Conservation (phyloP, 2,888 invertebrate genomes). For the Panzeria rudis region DNA sequence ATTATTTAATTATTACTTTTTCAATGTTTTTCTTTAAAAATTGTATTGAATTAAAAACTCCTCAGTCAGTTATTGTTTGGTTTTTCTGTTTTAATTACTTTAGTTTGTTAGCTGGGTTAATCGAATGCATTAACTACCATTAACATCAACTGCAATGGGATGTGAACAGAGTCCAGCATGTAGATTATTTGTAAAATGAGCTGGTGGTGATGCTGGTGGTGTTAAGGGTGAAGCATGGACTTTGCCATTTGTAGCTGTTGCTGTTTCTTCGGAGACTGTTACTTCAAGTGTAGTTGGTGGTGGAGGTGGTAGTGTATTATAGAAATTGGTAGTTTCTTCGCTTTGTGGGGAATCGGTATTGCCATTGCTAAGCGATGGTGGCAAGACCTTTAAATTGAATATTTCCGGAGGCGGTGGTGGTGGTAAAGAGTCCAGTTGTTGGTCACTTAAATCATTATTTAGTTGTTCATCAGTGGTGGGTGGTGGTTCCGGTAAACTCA, state of each 20-base stretch:
- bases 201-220: slow-evolving; percentile 79
- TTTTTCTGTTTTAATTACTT: slow-evolving; percentile 33
- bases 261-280: slow-evolving; percentile 18
- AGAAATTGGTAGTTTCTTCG: slow-evolving; percentile 56
- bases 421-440: slow-evolving; percentile 82
- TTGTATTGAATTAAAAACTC: slow-evolving; percentile 61
- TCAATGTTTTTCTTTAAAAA: slow-evolving; percentile 54
- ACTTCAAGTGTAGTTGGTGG: slow-evolving; percentile 55
- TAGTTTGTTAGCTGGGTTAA: slow-evolving; percentile 41
- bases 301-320: slow-evolving; percentile 59
- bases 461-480: slow-evolving; percentile 74
- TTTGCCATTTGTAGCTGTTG: slow-evolving; percentile 62
- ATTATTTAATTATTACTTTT: slow-evolving; percentile 37
- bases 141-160: slow-evolving; percentile 77
- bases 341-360: slow-evolving; percentile 44
- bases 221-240: slow-evolving; percentile 77
- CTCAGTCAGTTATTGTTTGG: slow-evolving; percentile 66
- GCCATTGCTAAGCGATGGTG: slow-evolving; percentile 58
- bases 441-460: slow-evolving; percentile 62
- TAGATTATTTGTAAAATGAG: slow-evolving; percentile 70
- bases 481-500: slow-evolving; percentile 83
- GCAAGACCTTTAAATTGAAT: slow-evolving; percentile 57
- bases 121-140: slow-evolving; percentile 79
- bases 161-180: slow-evolving; percentile 74
- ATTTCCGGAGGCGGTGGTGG: slow-evolving; percentile 81